phyloP scores from a whole-genome alignment of 2,797 vertebrate species.

The Gorsachius magnificus region DNA sequence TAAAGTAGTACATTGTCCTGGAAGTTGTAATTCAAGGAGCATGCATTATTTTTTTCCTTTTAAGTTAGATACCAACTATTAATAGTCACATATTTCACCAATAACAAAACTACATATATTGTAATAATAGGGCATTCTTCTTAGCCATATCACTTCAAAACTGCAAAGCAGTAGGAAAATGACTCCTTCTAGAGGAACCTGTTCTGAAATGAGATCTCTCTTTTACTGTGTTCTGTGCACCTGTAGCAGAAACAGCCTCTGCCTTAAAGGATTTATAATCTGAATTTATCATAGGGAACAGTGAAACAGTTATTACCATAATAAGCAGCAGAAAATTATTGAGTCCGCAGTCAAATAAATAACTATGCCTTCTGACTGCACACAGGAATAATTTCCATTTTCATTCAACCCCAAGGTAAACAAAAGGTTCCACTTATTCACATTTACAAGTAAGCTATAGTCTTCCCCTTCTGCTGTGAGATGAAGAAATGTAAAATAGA shows the following conservation, averaged over 20 bases:
- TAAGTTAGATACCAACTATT: neutral
- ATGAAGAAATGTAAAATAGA: neutral
- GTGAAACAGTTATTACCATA: neutral
- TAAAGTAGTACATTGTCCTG: neutral
- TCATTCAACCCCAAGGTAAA: slow-evolving; percentile 1
- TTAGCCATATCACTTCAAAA: neutral
- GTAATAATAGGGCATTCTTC: neutral
- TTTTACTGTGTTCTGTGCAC: neutral
- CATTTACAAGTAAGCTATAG: neutral
- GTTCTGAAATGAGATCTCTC: neutral
- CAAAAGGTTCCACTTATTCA: slow-evolving; percentile 1
- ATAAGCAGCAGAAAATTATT: neutral
- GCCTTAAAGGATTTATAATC: neutral
- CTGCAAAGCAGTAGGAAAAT: neutral
- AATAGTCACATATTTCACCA: neutral
- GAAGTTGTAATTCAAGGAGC: neutral
- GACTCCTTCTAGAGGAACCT: neutral
- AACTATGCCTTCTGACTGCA: neutral
- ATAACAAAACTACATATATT: neutral
- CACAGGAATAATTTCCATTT: neutral
- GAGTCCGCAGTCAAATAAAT: slow-evolving; percentile 2
- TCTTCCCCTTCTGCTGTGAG: neutral
- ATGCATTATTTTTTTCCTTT: neutral
- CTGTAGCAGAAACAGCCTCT: neutral
- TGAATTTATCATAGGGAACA: neutral